A percentile compares a stretch with the other conserved stretches of the same genome.
phyloP scores from a whole-genome alignment of 2,888 invertebrate genomes.

The Phyto melanocephala region DNA sequence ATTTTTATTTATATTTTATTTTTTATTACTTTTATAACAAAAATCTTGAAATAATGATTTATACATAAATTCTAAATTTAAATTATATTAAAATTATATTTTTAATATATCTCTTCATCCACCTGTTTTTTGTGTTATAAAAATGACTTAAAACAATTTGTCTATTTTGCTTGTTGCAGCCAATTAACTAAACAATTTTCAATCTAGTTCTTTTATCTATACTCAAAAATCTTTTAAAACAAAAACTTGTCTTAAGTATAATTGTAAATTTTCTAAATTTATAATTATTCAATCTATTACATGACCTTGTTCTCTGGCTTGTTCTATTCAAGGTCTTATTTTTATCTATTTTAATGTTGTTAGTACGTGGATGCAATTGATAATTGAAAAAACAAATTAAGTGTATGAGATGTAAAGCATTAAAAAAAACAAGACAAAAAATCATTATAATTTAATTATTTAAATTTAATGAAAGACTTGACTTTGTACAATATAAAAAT shows the following conservation, averaged over 20 bases:
- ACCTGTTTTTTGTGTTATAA: too few species aligned
- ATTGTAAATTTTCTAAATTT: not conserved
- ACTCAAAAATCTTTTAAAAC: not conserved
- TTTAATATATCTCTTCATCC: too few species aligned
- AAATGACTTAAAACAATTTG: too few species aligned
- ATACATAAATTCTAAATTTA: too few species aligned
- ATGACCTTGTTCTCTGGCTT: conserved; percentile 25
- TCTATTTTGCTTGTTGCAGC: too few species aligned
- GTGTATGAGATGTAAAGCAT: not conserved
- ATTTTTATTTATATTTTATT: too few species aligned
- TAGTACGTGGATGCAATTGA: conserved; percentile 26
- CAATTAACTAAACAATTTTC: too few species aligned
- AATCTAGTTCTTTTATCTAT: not conserved
- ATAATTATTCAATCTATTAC: conserved; percentile 2
- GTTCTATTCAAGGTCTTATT: conserved; percentile 32
- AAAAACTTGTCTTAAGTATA: conserved; percentile 3
- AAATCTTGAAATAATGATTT: too few species aligned
- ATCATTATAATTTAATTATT: conserved; percentile 38
- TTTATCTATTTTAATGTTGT: conserved; percentile 18
- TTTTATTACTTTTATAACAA: too few species aligned
- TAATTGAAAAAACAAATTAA: not conserved
- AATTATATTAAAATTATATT: too few species aligned
- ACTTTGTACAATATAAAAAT: not conserved
- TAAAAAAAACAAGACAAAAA: not conserved
- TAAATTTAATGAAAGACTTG: conserved; percentile 27